These are phyloP conservation scores for Imbricaverruca yamaguchii DNA, from an alignment of 2,888 invertebrate genomes.

Conservation along the genomic window DNA sequence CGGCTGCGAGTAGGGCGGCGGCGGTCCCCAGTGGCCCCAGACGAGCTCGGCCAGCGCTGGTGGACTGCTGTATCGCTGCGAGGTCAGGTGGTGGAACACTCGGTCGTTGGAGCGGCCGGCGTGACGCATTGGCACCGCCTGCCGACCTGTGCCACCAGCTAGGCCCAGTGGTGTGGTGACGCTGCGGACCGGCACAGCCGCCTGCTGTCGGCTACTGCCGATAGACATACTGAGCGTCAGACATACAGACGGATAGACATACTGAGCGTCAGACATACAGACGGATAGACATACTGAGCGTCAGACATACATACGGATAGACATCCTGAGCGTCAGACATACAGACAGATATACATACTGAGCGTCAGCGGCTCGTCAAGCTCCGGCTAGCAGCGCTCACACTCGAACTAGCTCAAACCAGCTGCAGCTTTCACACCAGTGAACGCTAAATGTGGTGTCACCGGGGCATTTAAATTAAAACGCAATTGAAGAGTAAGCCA, in stretches of 20 bases:
- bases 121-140: constrained; percentile 31
- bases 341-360: too few relatives aligned
- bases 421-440: too few relatives aligned
- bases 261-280: too few relatives aligned
- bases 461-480: too few relatives aligned
- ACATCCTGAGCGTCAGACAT: too few relatives aligned
- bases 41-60: constrained; percentile 33
- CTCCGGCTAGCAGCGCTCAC: too few relatives aligned
- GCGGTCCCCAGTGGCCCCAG: constrained; percentile 69
- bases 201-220: neutral
- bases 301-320: too few relatives aligned
- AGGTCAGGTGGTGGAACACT: constrained; percentile 57
- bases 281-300: neutral
- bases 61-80: constrained; percentile 54
- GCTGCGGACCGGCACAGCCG: constrained; percentile 25
- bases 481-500: too few relatives aligned
- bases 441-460: too few relatives aligned
- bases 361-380: too few relatives aligned
- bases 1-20: constrained; percentile 63
- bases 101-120: constrained; percentile 32
- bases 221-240: neutral
- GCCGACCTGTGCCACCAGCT: constrained; percentile 30
- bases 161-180: constrained; percentile 27
- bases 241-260: too few relatives aligned
- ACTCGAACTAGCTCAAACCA: too few relatives aligned